Base-by-base conservation (phyloP, 2,113 vertebrate genomes). In the Lates calcarifer region DNA sequence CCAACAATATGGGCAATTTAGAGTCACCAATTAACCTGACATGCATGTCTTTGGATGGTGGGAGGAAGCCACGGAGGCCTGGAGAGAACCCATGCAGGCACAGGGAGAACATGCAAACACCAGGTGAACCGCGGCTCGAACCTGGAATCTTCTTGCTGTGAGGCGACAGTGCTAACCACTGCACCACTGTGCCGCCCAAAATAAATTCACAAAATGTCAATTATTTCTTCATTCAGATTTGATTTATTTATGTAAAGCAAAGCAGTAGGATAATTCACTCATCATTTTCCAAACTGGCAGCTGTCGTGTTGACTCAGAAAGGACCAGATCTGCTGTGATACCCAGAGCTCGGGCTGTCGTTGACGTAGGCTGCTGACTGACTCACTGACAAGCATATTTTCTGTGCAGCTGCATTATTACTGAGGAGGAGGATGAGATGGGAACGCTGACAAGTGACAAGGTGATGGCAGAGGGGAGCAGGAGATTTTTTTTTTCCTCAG, bases 331-430 rank as follows among this genome's bases (percentile, higher is more conserved):
- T 70, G 68, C 55, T 65, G 68, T 0, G n/a, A 53, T 41, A 55
- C 26, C 47, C 22, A 13, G 72, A 68, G 3, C 1, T 13, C 43
- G 45, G 51, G 47, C 66, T 51, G 73, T 31, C 10, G 18, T 10
- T 31, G n/a, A 49, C 1, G 11, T 24, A 12, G 31, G 49, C 71
- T 31, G 60, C 47, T 29, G 53, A 58, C 65, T 79, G 66, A 87
- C 33, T 70, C 61, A 29, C 41, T 17, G 41, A 77, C 22, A 13
- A 83, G 35, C 76, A 83, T 78, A 72, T 85, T 87, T 58, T 73
- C 56, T 55, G 37, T 53, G 17, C 74, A 55, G 79, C 66, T 77
- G 76, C 39, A 51, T 31, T 11, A 24, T 64, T 14, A 61, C 58
- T 43, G 63, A 78, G 41, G 58, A 73, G 67, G 47, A 74, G 39